Evolutionary conservation across 2,797 vertebrate genomes (phyloP).

Genomic region (Sebastes taczanowskii): DNA sequence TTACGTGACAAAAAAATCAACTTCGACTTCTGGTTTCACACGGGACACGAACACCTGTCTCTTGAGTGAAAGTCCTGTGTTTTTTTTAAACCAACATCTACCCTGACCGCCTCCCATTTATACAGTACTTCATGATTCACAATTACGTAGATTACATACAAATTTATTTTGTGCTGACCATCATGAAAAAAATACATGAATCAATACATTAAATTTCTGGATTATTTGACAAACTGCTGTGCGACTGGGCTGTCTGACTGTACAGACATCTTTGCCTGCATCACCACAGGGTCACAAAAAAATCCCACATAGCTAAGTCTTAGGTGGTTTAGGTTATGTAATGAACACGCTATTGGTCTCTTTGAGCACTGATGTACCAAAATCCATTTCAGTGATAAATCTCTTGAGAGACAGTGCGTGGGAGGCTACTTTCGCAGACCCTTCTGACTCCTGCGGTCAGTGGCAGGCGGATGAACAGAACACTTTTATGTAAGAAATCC

Average conservation of each 20-base stretch:
- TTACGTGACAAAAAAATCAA: too few relatives aligned
- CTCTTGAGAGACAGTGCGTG: slow-evolving; percentile 63
- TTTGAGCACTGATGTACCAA: slow-evolving; percentile 28
- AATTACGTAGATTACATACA: too few relatives aligned
- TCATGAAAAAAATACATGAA: too few relatives aligned
- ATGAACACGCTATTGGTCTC: slow-evolving; percentile 3
- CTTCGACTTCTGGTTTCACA: too few relatives aligned
- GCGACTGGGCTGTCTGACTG: background rate
- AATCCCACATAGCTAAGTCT: background rate
- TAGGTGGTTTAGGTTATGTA: slow-evolving; percentile 7
- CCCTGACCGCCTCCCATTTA: too few relatives aligned
- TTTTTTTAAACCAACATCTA: too few relatives aligned
- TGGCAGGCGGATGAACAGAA: slow-evolving; percentile 53
- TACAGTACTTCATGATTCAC: too few relatives aligned
- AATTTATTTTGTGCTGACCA: too few relatives aligned
- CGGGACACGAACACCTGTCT: too few relatives aligned
- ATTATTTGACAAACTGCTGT: too few relatives aligned
- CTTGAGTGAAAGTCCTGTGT: too few relatives aligned
- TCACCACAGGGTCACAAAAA: background rate
- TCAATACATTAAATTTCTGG: too few relatives aligned
- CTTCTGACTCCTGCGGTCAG: slow-evolving; percentile 71
- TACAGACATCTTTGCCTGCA: background rate
- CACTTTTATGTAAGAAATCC: slow-evolving; percentile 52
- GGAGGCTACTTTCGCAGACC: slow-evolving; percentile 73
- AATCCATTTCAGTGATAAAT: slow-evolving; percentile 55